A percentile compares a stretch with the other conserved stretches of the same genome.
Evolutionary conservation across 2,888 invertebrate genomes (phyloP).

Genomic region (Lymantria monacha): DNA sequence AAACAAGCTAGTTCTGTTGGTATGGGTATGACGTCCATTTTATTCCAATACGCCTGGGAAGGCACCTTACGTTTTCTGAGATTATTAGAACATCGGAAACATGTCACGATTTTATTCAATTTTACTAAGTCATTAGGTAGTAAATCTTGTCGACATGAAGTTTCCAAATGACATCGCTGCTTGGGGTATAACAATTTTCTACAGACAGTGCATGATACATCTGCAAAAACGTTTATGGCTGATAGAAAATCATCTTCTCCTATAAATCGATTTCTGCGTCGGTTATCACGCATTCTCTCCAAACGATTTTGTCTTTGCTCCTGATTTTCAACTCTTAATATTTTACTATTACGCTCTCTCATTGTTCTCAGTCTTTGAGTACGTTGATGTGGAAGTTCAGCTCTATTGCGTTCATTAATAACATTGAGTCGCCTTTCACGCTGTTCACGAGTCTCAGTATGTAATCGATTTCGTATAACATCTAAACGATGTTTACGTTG

Average conservation of each 20-base stretch:
- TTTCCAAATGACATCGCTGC: conserved; percentile 3
- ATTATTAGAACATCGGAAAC: background rate
- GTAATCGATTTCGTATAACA: too few species aligned
- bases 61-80: conserved; percentile 21
- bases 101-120: background rate
- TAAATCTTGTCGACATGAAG: background rate
- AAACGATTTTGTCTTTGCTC: too few species aligned
- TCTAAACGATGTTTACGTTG: too few species aligned
- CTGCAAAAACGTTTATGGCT: conserved; percentile 9
- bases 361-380: conserved; percentile 1
- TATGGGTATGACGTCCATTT: conserved; percentile 16
- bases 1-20: conserved; percentile 20
- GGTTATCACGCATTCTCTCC: too few species aligned
- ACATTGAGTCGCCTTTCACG: background rate
- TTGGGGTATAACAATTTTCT: conserved; percentile 13
- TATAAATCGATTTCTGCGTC: too few species aligned
- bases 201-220: conserved; percentile 10
- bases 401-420: conserved; percentile 1
- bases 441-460: conserved; percentile 4
- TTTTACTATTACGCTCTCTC: conserved; percentile 7
- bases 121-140: background rate
- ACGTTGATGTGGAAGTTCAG: conserved; percentile 9
- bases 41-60: conserved; percentile 25
- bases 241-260: too few species aligned
- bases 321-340: conserved; percentile 8